Percentiles rank a stretch among this genome's conserved stretches.
Evolutionary conservation across 2,888 invertebrate species (phyloP).

Genomic region (Andrena bicolor): DNA sequence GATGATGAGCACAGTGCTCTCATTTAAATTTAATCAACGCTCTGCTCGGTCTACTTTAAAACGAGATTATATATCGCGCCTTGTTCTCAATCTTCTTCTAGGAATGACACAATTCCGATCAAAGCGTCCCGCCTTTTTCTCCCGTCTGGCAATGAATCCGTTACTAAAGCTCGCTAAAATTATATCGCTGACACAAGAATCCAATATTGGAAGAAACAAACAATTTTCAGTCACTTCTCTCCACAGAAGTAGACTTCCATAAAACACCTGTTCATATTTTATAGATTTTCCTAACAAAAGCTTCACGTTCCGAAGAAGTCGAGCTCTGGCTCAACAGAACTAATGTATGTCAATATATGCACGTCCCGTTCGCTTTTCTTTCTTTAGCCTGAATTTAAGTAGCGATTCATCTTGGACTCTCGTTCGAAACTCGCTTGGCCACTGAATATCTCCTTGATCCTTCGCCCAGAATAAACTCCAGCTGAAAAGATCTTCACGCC

Average conservation of each 20-base stretch:
- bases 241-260: too few relatives aligned
- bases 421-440: slow-evolving; percentile 15
- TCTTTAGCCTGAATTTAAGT: not conserved
- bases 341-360: slow-evolving; percentile 45
- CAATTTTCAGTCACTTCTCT: not conserved
- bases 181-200: not conserved
- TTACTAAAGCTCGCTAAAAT: not conserved
- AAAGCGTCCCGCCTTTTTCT: not conserved
- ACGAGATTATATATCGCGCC: not conserved
- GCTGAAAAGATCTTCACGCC: not conserved
- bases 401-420: slow-evolving; percentile 11
- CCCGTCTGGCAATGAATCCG: not conserved
- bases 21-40: slow-evolving; percentile 24
- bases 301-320: not conserved
- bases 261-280: not conserved
- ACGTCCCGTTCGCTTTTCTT: slow-evolving; percentile 21
- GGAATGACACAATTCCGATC: slow-evolving; percentile 27
- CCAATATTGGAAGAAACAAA: not conserved
- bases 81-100: slow-evolving; percentile 3
- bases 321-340: not conserved
- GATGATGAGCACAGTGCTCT: not conserved
- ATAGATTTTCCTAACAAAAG: too few relatives aligned
- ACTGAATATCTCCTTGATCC: slow-evolving; percentile 12
- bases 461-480: slow-evolving; percentile 9
- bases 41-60: slow-evolving; percentile 4